Base-by-base conservation (phyloP, 2,113 vertebrate genomes). In the Psephotus haematonotus region DNA sequence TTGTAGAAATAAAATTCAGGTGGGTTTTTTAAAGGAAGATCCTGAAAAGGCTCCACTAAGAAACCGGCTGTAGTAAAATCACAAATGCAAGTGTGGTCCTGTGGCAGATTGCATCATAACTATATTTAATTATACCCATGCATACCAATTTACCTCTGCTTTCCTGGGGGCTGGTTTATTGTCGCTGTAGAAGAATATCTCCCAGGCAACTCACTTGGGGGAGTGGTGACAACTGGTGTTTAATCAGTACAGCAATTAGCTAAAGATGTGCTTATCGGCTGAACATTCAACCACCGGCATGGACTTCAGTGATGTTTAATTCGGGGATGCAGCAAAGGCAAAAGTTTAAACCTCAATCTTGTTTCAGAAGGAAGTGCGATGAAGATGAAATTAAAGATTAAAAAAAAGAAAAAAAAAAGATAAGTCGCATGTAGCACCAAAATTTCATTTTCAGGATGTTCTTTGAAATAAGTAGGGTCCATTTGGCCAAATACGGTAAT, bases 171-270 rank as follows among this genome's bases (percentile, higher is more conserved):
- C 14, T 87, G 74, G 43, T 91, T 86, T 85, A 80, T 50, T 69
- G 69, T 47, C 0, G 1, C 33, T 41, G n/a, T 27, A 86, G 55
- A 77, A 68, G 63, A 90, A 4, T 35, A 90, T 93, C 92, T 90
- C 76, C 76, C 82, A 88, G 88, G 85, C 60, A 96, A 93, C 89
- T 90, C 79, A 62, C 76, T 4, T 74, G 59, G 71, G 55, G 82
- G 84, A 85, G 65, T 44, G 52, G 81, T 82, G 84, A 91, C 87
- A 91, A 88, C 28, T n/a, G 63, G 67, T 82, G 31, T 53, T 89
- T 92, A 91, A 88, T 69, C 78, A 77, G 52, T n/a, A 29, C 39
- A 55, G 55, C 80, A 90, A 86, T 93, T 93, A 83, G 57, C 29
- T 90, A 41, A 37, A 63, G 5, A 68, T 64, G 71, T 86, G 50